phyloP scores from a whole-genome alignment of 2,113 vertebrate genomes.

The Grus americana region DNA sequence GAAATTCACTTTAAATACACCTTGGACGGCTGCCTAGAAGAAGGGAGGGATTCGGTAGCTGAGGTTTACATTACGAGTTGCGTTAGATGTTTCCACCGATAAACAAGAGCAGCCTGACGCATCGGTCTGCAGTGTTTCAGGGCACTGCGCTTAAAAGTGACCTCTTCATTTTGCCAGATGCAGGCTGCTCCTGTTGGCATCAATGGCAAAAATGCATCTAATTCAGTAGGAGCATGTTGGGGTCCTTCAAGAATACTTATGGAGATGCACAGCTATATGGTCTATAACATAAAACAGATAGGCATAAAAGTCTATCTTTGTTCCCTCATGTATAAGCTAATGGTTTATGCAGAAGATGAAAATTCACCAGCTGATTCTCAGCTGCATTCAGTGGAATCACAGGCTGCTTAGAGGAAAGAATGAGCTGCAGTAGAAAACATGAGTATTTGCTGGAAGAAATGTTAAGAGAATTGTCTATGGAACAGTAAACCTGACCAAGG shows the following conservation, averaged over 20 bases:
- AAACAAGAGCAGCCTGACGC: neutral
- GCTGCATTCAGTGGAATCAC: neutral
- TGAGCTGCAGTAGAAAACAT: neutral
- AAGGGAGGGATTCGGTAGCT: slow-evolving; percentile 4
- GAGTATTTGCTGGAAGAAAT: neutral
- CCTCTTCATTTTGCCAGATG: neutral
- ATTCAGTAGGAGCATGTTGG: neutral
- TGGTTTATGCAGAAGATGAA: neutral
- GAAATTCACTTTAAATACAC: slow-evolving; percentile 39
- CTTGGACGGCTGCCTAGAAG: slow-evolving; percentile 25
- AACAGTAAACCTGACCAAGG: neutral
- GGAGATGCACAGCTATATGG: neutral
- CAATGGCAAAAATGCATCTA: neutral
- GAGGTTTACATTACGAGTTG: slow-evolving; percentile 10
- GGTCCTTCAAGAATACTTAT: neutral
- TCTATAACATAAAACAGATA: neutral
- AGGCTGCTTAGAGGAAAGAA: neutral
- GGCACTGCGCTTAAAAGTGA: neutral
- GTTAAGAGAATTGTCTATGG: neutral
- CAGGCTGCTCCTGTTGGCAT: neutral
- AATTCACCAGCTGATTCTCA: neutral
- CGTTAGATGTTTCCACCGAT: neutral
- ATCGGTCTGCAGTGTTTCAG: neutral
- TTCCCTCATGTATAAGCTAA: neutral
- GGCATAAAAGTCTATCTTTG: neutral